phyloP scores from a whole-genome alignment of 64 coral and sea anemone species.

The Montipora efflorescens region DNA sequence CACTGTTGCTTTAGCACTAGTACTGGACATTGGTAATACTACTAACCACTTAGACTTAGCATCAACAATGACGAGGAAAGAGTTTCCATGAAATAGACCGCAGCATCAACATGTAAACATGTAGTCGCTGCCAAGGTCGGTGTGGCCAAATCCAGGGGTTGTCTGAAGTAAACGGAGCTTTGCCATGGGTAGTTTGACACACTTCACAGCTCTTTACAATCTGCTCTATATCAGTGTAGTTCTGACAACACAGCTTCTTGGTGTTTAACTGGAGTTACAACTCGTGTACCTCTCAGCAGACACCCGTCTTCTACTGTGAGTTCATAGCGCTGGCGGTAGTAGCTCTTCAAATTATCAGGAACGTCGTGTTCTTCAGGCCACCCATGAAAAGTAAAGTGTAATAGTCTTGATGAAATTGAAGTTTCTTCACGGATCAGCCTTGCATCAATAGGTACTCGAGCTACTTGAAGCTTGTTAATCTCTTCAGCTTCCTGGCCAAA shows the following conservation, averaged over 20 bases:
- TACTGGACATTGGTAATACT: too few species aligned
- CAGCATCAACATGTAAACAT: too few species aligned
- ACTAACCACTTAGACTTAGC: too few species aligned
- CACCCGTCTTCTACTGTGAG: slow-evolving; percentile 51
- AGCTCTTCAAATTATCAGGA: slow-evolving; percentile 26
- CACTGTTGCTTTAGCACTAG: too few species aligned
- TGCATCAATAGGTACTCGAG: slow-evolving; percentile 18
- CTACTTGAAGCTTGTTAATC: slow-evolving; percentile 36
- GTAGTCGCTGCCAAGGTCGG: too few species aligned
- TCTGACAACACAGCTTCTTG: neutral
- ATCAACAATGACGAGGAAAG: too few species aligned
- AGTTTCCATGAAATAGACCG: too few species aligned
- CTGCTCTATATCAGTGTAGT: too few species aligned
- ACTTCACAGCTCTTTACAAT: too few species aligned
- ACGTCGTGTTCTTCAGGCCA: slow-evolving; percentile 37
- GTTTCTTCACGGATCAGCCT: slow-evolving; percentile 32
- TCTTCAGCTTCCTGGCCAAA: neutral
- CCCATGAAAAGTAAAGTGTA: slow-evolving; percentile 12
- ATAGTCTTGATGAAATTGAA: slow-evolving; percentile 4
- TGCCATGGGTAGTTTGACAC: too few species aligned
- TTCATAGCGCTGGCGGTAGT: slow-evolving; percentile 35
- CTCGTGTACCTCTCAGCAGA: slow-evolving; percentile 51
- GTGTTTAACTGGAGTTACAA: slow-evolving; percentile 27
- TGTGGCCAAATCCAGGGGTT: too few species aligned
- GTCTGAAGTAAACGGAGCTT: too few species aligned